These are phyloP conservation scores for Drosophila percnosoma DNA, from an alignment of 2,888 invertebrate species.

Conservation along the genomic window DNA sequence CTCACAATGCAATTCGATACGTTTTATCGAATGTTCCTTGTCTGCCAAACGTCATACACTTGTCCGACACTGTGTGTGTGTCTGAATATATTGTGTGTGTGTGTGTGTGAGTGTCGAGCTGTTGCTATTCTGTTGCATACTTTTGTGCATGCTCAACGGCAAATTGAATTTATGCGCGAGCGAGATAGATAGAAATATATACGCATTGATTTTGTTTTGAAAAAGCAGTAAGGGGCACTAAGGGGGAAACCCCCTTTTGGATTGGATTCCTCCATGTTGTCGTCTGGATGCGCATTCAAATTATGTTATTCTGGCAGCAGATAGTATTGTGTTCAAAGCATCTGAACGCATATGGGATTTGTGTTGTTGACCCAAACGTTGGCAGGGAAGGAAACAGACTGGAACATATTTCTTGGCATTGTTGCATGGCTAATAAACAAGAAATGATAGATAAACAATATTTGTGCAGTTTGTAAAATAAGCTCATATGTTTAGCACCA, in stretches of 20 bases:
- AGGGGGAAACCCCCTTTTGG: not conserved
- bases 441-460: not conserved
- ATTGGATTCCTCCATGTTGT: constrained; percentile 15
- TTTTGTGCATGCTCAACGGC: constrained; percentile 65
- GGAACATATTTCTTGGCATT: constrained; percentile 18
- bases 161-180: constrained; percentile 74
- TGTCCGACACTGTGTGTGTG: constrained; percentile 35
- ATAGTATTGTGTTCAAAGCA: constrained; percentile 41
- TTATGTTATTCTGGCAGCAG: constrained; percentile 65
- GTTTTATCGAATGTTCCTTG: constrained; percentile 67
- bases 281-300: constrained; percentile 62
- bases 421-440: not conserved
- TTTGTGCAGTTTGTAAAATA: not conserved
- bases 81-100: constrained; percentile 1
- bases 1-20: constrained; percentile 72
- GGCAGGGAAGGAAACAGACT: constrained; percentile 21
- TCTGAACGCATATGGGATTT: constrained; percentile 46
- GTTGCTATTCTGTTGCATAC: constrained; percentile 73
- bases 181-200: constrained; percentile 1
- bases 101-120: constrained; percentile 24
- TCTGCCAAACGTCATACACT: constrained; percentile 75
- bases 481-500: not conserved
- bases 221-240: not conserved
- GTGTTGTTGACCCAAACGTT: constrained; percentile 8
- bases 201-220: constrained; percentile 58